Base-by-base conservation (phyloP, 2,113 vertebrate genomes). In the Petaurus breviceps region DNA sequence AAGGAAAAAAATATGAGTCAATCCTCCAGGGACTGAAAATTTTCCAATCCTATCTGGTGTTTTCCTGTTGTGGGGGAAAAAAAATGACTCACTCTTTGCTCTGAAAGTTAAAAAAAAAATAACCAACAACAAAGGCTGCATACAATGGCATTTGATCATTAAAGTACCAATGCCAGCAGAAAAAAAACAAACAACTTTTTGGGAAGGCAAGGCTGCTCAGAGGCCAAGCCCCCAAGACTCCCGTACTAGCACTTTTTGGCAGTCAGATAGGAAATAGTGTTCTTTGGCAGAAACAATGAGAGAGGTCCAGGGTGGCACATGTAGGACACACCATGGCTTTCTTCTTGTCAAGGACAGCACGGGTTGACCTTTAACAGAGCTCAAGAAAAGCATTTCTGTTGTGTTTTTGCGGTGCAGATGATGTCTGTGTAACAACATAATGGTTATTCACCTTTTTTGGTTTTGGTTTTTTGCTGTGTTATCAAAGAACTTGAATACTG, bases 401-500 rank as follows among this genome's bases (percentile, higher is more conserved):
- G 98, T 99, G 99, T 99, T 98, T 96, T 99, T 99, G 98, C 99
- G 98, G 99, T 99, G 98, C 99, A 99, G 98, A 98, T 99, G 98
- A 98, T 98, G 98, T 99, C 99, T 98, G 97, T 99, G 99, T 99
- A 99, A 99, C 98, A 98, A 98, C 97, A 98, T 98, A 98, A 99
- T 98, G 98, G 98, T 98, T 98, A 98, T 98, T 99, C 98, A 98
- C 98, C 98, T 98, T 98, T 95, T 96, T 98, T 98, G 95, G 96
- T 99, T 98, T 98, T 98, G 95, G 97, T 98, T 99, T 54, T 99
- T 99, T 99, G 98, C 99, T 98, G 99, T 99, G 99, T 99, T 99
- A 99, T 99, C 98, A 98, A 98, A 98, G 98, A 98, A 98, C 98
- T 99, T 99, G 99, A 99, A 99, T 99, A 99, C 99, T 99, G 99